A percentile compares a stretch with the other conserved stretches of the same genome.
Evolutionary conservation across 2,797 vertebrate genomes (phyloP).

Genomic region (Tokudaia muenninki): DNA sequence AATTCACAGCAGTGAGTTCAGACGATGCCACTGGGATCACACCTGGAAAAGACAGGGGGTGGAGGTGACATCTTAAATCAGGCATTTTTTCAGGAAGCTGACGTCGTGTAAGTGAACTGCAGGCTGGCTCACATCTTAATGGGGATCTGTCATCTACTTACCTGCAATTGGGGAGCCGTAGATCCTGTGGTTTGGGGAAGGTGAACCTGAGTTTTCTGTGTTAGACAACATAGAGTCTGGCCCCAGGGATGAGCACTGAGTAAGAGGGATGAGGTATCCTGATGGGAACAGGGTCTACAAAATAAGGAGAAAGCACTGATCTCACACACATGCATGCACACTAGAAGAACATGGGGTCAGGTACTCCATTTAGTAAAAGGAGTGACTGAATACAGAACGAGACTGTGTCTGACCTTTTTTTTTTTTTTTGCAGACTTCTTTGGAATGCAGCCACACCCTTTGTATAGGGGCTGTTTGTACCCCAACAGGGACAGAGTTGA

Average conservation of each 20-base stretch:
- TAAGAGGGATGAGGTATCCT: conserved; percentile 95
- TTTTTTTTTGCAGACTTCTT: neutral
- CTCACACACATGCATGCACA: conserved; percentile 31
- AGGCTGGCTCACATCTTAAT: neutral
- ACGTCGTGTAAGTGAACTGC: neutral
- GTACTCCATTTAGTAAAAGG: conserved; percentile 17
- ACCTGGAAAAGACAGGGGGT: conserved; percentile 83
- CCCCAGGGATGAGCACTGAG: conserved; percentile 90
- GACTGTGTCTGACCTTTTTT: neutral
- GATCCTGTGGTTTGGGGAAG: conserved; percentile 89
- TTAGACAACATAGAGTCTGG: conserved; percentile 84
- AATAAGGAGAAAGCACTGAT: conserved; percentile 71
- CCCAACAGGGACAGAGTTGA: neutral
- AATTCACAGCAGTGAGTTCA: conserved; percentile 86
- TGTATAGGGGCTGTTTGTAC: neutral
- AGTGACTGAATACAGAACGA: neutral
- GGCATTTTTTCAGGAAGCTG: neutral
- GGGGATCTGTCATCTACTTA: conserved; percentile 76
- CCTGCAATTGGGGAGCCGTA: conserved; percentile 93
- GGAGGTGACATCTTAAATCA: neutral
- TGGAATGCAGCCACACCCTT: neutral
- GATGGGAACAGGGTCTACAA: conserved; percentile 93
- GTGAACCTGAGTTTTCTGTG: conserved; percentile 86
- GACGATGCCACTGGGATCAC: conserved; percentile 86
- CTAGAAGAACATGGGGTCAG: neutral